phyloP scores from a whole-genome alignment of 2,113 vertebrate species.

The Ciconia stormi region DNA sequence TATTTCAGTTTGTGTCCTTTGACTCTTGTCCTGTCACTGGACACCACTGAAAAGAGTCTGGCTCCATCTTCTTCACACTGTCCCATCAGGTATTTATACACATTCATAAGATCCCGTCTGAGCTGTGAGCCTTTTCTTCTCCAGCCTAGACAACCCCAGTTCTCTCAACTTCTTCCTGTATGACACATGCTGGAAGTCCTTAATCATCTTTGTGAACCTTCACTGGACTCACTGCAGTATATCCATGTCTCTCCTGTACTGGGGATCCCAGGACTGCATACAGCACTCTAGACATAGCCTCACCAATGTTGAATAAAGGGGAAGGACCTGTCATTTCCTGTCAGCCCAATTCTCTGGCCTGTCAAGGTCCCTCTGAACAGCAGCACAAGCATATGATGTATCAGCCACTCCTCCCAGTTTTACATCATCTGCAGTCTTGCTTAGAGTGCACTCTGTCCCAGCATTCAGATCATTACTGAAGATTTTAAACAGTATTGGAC shows the following conservation, averaged over 20 bases:
- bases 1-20: not conserved
- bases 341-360: not conserved
- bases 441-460: not conserved
- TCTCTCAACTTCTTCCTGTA: not conserved
- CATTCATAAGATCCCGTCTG: not conserved
- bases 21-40: not conserved
- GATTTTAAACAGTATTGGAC: not conserved
- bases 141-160: not conserved
- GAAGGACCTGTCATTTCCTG: not conserved
- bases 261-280: not conserved
- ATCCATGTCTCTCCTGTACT: not conserved
- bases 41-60: not conserved
- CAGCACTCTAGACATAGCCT: not conserved
- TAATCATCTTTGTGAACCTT: not conserved
- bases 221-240: not conserved
- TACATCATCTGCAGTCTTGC: not conserved
- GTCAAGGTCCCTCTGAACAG: not conserved
- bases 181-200: not conserved
- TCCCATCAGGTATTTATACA: not conserved
- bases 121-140: not conserved
- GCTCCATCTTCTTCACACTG: not conserved
- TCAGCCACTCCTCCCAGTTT: not conserved
- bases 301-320: not conserved
- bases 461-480: not conserved
- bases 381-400: not conserved